Percentiles rank a stretch among this genome's conserved stretches.
Conservation (phyloP, 2,888 invertebrate species). For the Lacanobia oleracea region DNA sequence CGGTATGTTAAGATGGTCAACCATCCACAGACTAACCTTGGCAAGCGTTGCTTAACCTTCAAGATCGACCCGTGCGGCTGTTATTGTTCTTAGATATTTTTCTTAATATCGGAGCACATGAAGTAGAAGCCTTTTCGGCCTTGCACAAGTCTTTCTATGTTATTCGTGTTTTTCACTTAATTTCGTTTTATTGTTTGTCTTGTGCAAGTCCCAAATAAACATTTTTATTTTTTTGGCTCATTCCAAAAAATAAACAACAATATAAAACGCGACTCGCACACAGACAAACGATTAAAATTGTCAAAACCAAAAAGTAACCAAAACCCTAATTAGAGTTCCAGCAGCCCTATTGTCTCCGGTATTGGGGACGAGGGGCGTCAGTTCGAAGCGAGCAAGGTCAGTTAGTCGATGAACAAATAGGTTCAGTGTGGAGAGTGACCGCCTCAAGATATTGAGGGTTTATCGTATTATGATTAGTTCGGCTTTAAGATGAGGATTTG, state of each 20-base stretch:
- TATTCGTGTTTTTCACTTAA: no score
- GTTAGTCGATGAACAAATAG: conserved; percentile 55
- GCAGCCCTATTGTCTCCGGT: conserved; percentile 48
- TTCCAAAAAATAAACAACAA: background rate
- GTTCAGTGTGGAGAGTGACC: conserved; percentile 44
- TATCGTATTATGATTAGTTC: conserved; percentile 33
- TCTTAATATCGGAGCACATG: no score
- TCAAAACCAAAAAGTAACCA: background rate
- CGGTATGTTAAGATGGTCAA: no score
- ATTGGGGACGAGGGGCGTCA: conserved; percentile 34
- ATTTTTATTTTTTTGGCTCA: no score
- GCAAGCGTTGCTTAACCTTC: no score
- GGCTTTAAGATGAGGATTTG: conserved; percentile 12
- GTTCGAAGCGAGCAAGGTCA: conserved; percentile 61
- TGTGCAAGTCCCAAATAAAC: no score
- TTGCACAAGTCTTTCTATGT: no score
- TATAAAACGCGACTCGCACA: background rate
- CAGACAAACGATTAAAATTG: conserved; percentile 4
- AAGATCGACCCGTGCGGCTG: no score
- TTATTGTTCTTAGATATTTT: no score
- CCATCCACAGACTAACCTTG: no score
- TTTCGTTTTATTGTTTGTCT: no score
- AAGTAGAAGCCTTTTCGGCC: no score
- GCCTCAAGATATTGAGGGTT: conserved; percentile 32
- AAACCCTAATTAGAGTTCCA: background rate